phyloP scores from a whole-genome alignment of 2,888 invertebrate species.

The Sesia apiformis region DNA sequence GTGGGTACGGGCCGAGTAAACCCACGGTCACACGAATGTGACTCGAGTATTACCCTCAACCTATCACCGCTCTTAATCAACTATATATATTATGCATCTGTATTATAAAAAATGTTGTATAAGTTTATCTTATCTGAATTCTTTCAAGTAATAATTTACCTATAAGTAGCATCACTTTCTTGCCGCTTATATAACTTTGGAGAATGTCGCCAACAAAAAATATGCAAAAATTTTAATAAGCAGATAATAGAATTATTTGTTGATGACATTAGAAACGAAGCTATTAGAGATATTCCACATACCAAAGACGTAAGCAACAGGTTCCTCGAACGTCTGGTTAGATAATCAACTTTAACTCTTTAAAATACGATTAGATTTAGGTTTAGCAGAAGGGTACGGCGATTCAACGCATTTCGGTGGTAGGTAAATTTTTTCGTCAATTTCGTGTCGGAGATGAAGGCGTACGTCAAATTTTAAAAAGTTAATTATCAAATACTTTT shows the following conservation, averaged over 20 bases:
- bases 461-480: conserved; percentile 69
- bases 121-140: not conserved
- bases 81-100: no score
- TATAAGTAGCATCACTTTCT: conserved; percentile 5
- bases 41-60: no score
- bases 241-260: conserved; percentile 27
- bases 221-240: conserved; percentile 34
- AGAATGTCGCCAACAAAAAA: conserved; percentile 16
- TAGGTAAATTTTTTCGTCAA: conserved; percentile 16
- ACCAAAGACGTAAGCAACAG: conserved; percentile 27
- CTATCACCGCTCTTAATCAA: no score
- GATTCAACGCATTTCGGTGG: conserved; percentile 1
- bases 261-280: conserved; percentile 27
- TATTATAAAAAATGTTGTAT: not conserved
- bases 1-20: no score
- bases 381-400: not conserved
- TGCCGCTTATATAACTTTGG: conserved; percentile 7
- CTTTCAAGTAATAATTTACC: not conserved
- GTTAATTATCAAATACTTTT: conserved; percentile 71
- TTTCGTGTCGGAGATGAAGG: conserved; percentile 42
- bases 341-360: not conserved
- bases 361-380: not conserved
- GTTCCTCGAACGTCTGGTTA: conserved; percentile 13
- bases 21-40: no score
- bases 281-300: conserved; percentile 21